Conservation (phyloP, 2,888 invertebrate genomes). For the Thyatira batis region DNA sequence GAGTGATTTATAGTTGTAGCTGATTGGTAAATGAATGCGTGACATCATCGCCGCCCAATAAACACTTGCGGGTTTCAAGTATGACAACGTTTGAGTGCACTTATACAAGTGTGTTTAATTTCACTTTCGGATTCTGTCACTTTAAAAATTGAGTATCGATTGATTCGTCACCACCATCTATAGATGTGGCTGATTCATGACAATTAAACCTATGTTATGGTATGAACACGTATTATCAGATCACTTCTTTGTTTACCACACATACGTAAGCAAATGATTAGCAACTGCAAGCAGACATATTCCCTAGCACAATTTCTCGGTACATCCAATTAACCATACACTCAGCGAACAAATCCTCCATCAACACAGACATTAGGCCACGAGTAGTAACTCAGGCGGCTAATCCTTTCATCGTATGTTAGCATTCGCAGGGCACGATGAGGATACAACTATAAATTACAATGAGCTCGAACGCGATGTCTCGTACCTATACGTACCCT, state of each 20-base stretch:
- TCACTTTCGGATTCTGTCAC: background rate
- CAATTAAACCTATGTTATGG: too few relatives aligned
- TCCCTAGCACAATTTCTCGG: too few relatives aligned
- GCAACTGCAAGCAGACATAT: too few relatives aligned
- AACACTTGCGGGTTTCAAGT: background rate
- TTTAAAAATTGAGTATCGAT: too few relatives aligned
- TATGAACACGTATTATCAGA: too few relatives aligned
- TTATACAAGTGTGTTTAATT: background rate
- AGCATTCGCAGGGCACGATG: constrained; percentile 55
- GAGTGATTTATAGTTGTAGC: background rate
- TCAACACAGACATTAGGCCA: background rate
- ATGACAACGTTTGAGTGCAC: background rate
- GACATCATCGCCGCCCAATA: background rate
- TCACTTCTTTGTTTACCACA: too few relatives aligned
- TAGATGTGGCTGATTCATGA: too few relatives aligned
- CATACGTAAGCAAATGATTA: too few relatives aligned
- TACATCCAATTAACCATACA: background rate
- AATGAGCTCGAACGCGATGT: constrained; percentile 56
- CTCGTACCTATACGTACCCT: constrained; percentile 29
- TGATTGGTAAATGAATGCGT: background rate
- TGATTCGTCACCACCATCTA: too few relatives aligned
- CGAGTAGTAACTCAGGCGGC: constrained; percentile 34
- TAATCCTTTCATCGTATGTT: constrained; percentile 66
- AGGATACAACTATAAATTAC: constrained; percentile 73
- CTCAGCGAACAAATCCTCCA: background rate